A percentile compares a stretch with the other conserved stretches of the same genome.
phyloP scores from a whole-genome alignment of 1,140 invertebrate species.

The Globodera ellingtonae region DNA sequence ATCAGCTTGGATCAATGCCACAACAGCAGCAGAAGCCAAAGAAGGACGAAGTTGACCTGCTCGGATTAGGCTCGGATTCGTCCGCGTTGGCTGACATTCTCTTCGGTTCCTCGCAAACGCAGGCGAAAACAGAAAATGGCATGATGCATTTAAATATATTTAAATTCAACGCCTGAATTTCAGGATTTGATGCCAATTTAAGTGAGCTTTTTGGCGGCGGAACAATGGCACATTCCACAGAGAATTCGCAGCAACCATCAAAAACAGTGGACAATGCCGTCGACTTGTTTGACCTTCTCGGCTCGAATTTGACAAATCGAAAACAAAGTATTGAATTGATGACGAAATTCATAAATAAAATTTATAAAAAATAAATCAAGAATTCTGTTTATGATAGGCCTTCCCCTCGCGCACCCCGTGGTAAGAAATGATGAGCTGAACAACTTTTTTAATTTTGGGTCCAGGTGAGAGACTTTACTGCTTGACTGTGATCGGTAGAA shows the following conservation, averaged over 20 bases:
- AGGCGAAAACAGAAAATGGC: background rate
- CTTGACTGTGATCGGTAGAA: background rate
- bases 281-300: constrained; percentile 16
- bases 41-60: constrained; percentile 20
- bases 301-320: background rate
- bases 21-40: background rate
- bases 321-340: too few relatives aligned
- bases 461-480: constrained; percentile 7
- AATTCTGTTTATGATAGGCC: background rate
- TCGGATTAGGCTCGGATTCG: constrained; percentile 26
- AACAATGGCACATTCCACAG: background rate
- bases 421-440: constrained; percentile 18
- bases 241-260: background rate
- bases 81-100: constrained; percentile 18
- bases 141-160: constrained; percentile 6
- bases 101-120: background rate
- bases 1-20: background rate
- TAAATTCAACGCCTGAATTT: background rate
- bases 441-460: constrained; percentile 20
- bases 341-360: too few relatives aligned
- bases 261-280: background rate
- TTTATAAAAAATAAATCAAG: too few relatives aligned
- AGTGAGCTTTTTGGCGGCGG: background rate
- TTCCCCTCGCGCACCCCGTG: background rate
- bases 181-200: constrained; percentile 19